Percentiles rank a stretch among this genome's conserved stretches.
Evolutionary conservation across 2,888 invertebrate species (phyloP).

Genomic region (Trichogramma evanescens): DNA sequence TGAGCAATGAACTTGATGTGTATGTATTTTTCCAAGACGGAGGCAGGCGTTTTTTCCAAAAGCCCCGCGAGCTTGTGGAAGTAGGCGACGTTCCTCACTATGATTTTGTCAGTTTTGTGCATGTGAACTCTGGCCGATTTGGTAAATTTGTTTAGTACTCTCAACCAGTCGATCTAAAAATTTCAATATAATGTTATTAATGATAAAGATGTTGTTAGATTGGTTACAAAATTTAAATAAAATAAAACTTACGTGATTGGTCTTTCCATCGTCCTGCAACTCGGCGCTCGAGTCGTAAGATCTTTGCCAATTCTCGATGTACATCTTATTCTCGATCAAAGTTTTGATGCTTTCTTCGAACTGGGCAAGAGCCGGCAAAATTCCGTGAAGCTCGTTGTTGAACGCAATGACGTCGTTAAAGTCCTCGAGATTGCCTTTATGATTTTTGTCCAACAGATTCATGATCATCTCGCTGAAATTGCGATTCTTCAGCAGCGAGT

Average conservation of each 20-base stretch:
- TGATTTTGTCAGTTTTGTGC: neutral
- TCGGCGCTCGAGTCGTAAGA: slow-evolving; percentile 4
- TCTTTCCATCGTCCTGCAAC: neutral
- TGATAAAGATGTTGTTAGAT: neutral
- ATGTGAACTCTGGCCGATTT: slow-evolving; percentile 2
- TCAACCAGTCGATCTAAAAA: slow-evolving; percentile 15
- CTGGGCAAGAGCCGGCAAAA: slow-evolving; percentile 15
- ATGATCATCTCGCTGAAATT: slow-evolving; percentile 7
- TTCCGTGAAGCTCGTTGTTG: slow-evolving; percentile 14
- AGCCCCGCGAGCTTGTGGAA: slow-evolving; percentile 11
- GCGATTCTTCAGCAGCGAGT: slow-evolving; percentile 11
- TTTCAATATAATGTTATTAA: neutral
- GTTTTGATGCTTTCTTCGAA: slow-evolving; percentile 15
- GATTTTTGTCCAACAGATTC: neutral
- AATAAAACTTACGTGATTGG: neutral
- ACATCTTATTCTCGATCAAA: slow-evolving; percentile 11
- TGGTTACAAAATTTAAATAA: neutral
- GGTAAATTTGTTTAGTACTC: neutral
- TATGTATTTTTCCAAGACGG: slow-evolving; percentile 14
- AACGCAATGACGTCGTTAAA: slow-evolving; percentile 16
- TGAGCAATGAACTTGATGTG: slow-evolving; percentile 19
- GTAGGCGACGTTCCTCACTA: slow-evolving; percentile 10
- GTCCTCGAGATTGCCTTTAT: neutral
- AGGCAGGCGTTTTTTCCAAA: slow-evolving; percentile 8
- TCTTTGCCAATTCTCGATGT: slow-evolving; percentile 12